A percentile compares a stretch with the other conserved stretches of the same genome.
phyloP scores from a whole-genome alignment of 2,797 vertebrate genomes.

The Galagoides demidoff region DNA sequence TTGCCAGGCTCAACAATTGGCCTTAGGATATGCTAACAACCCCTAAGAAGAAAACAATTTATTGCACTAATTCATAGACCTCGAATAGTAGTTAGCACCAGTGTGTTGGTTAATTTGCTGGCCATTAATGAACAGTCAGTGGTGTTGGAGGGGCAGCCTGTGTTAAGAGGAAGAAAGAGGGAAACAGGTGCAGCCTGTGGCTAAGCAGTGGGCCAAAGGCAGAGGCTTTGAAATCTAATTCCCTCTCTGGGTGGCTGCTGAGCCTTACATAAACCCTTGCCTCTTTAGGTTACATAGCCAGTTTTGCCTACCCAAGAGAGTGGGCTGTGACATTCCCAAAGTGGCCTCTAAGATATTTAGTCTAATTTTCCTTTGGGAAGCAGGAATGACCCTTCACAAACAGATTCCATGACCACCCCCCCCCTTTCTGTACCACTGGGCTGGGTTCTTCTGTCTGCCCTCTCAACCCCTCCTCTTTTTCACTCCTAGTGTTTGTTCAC shows the following conservation, averaged over 20 bases:
- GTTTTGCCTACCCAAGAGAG: neutral
- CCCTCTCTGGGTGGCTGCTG: neutral
- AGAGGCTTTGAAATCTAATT: conserved; percentile 61
- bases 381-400: neutral
- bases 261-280: conserved; percentile 24
- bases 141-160: neutral
- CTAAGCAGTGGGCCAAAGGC: neutral
- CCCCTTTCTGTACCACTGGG: neutral
- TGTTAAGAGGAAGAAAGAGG: conserved; percentile 22
- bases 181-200: neutral
- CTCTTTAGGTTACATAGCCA: neutral
- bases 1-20: conserved; percentile 21
- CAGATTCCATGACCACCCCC: neutral
- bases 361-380: conserved; percentile 40
- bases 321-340: neutral
- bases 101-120: neutral
- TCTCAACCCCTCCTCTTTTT: neutral
- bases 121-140: neutral
- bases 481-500: neutral
- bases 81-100: neutral
- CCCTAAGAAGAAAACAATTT: conserved; percentile 39
- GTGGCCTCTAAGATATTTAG: conserved; percentile 17
- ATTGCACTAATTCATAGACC: neutral
- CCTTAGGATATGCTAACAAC: neutral
- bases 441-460: neutral